Conservation (phyloP, 2,113 vertebrate species). For the Oceanodroma tethys region DNA sequence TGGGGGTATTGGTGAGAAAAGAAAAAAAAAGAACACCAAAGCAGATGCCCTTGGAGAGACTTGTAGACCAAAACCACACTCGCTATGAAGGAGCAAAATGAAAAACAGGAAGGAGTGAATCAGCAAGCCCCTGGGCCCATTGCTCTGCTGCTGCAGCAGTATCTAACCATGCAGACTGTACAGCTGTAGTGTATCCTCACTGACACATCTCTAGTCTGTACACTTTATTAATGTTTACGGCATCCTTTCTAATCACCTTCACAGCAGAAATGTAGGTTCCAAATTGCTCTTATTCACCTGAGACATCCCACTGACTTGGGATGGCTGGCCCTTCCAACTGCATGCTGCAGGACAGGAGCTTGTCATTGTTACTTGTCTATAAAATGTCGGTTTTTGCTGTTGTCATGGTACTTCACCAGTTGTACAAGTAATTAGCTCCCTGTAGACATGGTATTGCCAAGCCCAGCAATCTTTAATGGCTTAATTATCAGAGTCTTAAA, state of each 20-base stretch:
- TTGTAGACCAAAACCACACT: neutral
- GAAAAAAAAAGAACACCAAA: neutral
- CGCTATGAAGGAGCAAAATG: neutral
- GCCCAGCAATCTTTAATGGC: neutral
- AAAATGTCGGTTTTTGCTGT: neutral
- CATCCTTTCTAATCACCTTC: neutral
- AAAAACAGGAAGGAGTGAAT: neutral
- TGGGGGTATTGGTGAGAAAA: neutral
- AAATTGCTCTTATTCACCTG: neutral
- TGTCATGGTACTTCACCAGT: conserved; percentile 37
- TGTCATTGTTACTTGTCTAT: neutral
- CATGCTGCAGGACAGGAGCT: neutral
- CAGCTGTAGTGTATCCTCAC: neutral
- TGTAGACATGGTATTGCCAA: conserved; percentile 9
- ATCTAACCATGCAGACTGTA: neutral
- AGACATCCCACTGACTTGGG: neutral
- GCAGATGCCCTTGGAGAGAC: neutral
- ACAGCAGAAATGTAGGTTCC: neutral
- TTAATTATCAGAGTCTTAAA: conserved; percentile 16
- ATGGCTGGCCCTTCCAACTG: neutral
- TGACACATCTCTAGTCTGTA: neutral
- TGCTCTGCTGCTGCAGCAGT: neutral
- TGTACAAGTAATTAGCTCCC: conserved; percentile 39
- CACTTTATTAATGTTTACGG: neutral
- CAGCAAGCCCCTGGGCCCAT: neutral